These are phyloP conservation scores for Caenorhabditis doughertyi DNA, from an alignment of 2,888 invertebrate species.

Conservation along the genomic window DNA sequence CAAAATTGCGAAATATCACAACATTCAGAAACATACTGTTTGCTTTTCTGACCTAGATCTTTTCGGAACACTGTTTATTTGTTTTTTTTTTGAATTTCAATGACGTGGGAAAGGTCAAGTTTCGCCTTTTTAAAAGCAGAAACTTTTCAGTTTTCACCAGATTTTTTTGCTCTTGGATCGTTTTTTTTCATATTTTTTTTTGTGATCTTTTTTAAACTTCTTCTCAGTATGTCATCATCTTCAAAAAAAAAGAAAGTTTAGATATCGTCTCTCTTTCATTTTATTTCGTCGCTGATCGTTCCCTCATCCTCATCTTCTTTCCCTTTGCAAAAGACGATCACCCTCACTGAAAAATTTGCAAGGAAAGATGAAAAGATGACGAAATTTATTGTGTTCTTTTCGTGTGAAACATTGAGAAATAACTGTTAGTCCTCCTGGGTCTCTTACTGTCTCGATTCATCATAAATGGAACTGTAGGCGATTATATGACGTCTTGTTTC, in stretches of 20 bases:
- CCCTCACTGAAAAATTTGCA: slow-evolving; percentile 42
- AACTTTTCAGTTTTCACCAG: not conserved
- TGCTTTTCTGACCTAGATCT: slow-evolving; percentile 30
- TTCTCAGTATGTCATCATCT: slow-evolving; percentile 44
- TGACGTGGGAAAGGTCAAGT: slow-evolving; percentile 1
- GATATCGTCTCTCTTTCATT: slow-evolving; percentile 19
- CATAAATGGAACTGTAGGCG: slow-evolving; percentile 36
- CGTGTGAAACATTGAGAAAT: slow-evolving; percentile 45
- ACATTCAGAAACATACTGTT: slow-evolving; percentile 24
- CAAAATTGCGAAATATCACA: slow-evolving; percentile 38
- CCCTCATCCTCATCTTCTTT: not conserved
- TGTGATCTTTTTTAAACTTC: not conserved
- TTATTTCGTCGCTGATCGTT: slow-evolving; percentile 19
- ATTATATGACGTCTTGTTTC: slow-evolving; percentile 24
- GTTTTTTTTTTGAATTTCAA: slow-evolving; percentile 8
- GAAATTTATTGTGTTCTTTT: slow-evolving; percentile 49
- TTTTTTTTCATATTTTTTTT: slow-evolving; percentile 9
- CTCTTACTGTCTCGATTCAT: not conserved
- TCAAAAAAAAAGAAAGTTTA: slow-evolving; percentile 32
- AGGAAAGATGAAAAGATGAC: slow-evolving; percentile 23
- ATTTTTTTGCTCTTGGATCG: not conserved
- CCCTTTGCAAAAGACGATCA: slow-evolving; percentile 31
- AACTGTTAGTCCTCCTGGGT: slow-evolving; percentile 37
- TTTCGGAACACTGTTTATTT: slow-evolving; percentile 13
- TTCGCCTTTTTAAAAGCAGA: not conserved